Evolutionary conservation across 2,888 invertebrate genomes (phyloP), one percentile per base, ranked within the genome.

Genomic region (Pyrrhia umbra): DNA sequence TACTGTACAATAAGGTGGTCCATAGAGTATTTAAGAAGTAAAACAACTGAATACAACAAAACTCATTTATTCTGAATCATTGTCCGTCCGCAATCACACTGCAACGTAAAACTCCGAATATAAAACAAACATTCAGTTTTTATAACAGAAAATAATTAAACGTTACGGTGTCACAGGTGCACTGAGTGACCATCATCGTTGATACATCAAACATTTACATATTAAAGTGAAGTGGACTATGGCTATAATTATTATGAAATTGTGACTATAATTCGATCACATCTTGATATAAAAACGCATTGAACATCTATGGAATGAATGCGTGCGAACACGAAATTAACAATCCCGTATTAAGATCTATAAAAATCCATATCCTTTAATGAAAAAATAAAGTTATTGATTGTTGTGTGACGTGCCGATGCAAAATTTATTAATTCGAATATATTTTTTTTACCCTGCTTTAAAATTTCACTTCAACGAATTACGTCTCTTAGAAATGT

Each of bases 31-130:
- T n/a, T n/a, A n/a, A n/a, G n/a, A n/a, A 72, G 16, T 58, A 65
- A 71, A 60, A 70, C 67, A 62, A 62, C 47, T 27, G 21, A 51
- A 55, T 78, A 74, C 71, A 78, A 78, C 81, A 83, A 77, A 80
- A 79, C 73, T 71, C 68, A 75, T 83, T 83, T 83, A 83, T 80
- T 83, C 75, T 59, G 75, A 72, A 79, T 72, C 69, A 73, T 69
- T 64, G 49, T 54, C 63, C 68, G 55, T 63, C 59, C 69, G 65
- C 70, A 77, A 75, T 75, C 66, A 75, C 68, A 65, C 63, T 55
- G 80, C 62, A 74, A 68, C 69, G 64, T 75, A 80, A 78, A 77
- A 75, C 55, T 69, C 71, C 54, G 60, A 70, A 75, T 77, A 79
- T 54, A 79, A 79, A 79, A 77, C 59, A 77, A 73, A 64, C 45